Percentiles rank a stretch among this genome's conserved stretches.
These are phyloP conservation scores for Cinclus cinclus DNA, from an alignment of 2,113 vertebrate genomes.

Conservation along the genomic window DNA sequence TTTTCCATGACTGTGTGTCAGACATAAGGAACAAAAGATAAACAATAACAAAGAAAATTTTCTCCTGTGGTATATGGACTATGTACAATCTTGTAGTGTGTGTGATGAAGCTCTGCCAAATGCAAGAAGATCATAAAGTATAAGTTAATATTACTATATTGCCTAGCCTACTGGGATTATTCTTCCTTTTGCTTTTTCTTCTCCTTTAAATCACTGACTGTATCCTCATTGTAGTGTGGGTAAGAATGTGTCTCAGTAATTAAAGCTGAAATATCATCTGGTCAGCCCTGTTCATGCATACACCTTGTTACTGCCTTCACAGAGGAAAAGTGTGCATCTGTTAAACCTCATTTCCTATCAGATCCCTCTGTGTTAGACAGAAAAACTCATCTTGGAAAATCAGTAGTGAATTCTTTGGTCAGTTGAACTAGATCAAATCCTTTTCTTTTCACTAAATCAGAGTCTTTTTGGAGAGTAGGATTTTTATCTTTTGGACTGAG, in stretches of 20 bases:
- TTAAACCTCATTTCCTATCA: background rate
- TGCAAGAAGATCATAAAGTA: background rate
- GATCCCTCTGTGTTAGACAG: background rate
- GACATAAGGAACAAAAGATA: background rate
- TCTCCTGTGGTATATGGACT: background rate
- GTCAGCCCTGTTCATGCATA: background rate
- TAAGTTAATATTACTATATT: background rate
- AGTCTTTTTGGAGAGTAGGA: background rate
- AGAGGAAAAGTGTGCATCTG: background rate
- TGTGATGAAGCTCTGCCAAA: background rate
- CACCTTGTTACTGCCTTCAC: accelerated
- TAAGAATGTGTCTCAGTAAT: background rate
- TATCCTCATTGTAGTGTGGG: background rate
- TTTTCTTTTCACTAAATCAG: background rate
- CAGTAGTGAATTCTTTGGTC: background rate
- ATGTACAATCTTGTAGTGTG: background rate
- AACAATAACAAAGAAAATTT: background rate
- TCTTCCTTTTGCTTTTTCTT: background rate
- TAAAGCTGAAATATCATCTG: background rate
- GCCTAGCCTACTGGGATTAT: background rate
- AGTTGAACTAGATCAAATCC: background rate
- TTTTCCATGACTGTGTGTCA: background rate
- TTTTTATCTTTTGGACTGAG: background rate
- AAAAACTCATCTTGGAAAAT: background rate
- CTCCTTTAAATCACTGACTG: background rate